A percentile compares a stretch with the other conserved stretches of the same genome.
Conservation (phyloP, 2,888 invertebrate genomes). For the Ochropleura plecta region DNA sequence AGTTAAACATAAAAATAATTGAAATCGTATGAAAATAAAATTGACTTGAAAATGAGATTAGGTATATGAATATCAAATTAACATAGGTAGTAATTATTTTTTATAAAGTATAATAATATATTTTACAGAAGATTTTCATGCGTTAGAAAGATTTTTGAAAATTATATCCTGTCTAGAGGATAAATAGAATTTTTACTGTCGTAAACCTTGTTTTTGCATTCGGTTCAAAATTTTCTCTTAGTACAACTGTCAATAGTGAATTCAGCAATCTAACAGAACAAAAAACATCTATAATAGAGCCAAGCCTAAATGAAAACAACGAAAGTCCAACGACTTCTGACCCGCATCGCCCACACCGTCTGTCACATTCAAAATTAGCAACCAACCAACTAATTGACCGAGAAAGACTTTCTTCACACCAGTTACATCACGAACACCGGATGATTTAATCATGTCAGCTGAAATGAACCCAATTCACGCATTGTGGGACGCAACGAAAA, state of each 20-base stretch:
- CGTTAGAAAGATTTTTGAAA: background rate
- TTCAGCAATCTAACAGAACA: conserved; percentile 5
- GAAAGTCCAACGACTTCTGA: conserved; percentile 47
- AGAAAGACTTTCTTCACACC: conserved; percentile 65
- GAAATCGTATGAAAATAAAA: too few species aligned
- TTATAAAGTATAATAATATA: too few species aligned
- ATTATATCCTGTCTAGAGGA: background rate
- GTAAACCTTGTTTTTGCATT: background rate
- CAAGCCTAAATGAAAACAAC: conserved; percentile 38
- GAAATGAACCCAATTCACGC: conserved; percentile 64
- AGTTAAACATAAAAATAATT: too few species aligned
- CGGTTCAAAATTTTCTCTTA: background rate
- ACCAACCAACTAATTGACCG: conserved; percentile 57
- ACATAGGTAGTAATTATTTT: too few species aligned
- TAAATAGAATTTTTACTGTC: background rate
- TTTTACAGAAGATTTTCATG: background rate
- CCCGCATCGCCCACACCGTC: conserved; percentile 60
- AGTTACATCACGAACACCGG: conserved; percentile 68
- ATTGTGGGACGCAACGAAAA: conserved; percentile 77
- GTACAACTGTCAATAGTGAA: too few species aligned
- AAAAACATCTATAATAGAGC: conserved; percentile 17
- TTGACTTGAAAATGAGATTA: too few species aligned
- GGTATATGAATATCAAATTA: too few species aligned
- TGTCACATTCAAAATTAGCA: conserved; percentile 59
- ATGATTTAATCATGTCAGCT: conserved; percentile 85